Conservation (phyloP, 2,888 invertebrate genomes). For the Euproctis similis region DNA sequence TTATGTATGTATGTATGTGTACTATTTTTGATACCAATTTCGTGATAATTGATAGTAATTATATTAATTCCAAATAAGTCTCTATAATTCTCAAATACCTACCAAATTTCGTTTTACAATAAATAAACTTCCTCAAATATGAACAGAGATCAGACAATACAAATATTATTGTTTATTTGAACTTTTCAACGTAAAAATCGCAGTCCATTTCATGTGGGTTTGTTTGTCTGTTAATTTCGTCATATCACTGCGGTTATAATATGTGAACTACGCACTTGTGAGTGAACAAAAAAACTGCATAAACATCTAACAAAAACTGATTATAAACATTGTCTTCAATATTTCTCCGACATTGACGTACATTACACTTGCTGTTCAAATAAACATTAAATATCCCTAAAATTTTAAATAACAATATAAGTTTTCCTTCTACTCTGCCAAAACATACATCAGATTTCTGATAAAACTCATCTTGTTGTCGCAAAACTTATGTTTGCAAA, state of each 20-base stretch:
- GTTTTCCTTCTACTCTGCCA: slow-evolving; percentile 17
- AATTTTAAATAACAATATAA: slow-evolving; percentile 5
- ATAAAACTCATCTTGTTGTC: not conserved
- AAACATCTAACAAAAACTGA: slow-evolving; percentile 9
- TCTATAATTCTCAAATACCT: too few species aligned
- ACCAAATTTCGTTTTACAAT: too few species aligned
- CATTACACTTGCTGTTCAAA: slow-evolving; percentile 24
- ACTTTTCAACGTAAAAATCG: slow-evolving; percentile 5
- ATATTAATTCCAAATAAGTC: too few species aligned
- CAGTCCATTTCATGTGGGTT: not conserved
- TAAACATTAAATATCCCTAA: slow-evolving; percentile 14
- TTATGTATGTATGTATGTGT: too few species aligned
- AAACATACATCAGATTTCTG: not conserved
- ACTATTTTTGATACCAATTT: too few species aligned
- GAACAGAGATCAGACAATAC: too few species aligned
- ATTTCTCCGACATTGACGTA: slow-evolving; percentile 31
- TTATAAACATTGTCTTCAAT: slow-evolving; percentile 10
- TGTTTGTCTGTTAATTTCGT: slow-evolving; percentile 1
- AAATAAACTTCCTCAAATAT: too few species aligned
- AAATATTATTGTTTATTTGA: too few species aligned
- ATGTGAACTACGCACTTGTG: slow-evolving; percentile 21
- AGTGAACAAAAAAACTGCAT: slow-evolving; percentile 17
- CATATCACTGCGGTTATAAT: not conserved
- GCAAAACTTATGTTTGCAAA: not conserved
- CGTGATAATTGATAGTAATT: too few species aligned